Base-by-base conservation (phyloP, 2,113 vertebrate genomes). In the Muntiacus reevesi region DNA sequence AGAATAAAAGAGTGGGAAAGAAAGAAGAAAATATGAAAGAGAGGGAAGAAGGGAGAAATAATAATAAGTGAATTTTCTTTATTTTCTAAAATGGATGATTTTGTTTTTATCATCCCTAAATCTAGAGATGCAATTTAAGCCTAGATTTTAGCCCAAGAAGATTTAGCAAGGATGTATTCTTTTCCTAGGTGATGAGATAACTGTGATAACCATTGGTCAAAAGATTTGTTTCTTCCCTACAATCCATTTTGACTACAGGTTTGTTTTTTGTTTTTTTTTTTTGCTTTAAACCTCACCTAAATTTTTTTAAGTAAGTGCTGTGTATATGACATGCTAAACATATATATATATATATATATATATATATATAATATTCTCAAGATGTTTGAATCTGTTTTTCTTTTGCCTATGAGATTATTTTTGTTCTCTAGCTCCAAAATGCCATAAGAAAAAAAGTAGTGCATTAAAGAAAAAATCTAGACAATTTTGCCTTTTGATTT, bases 401-500 rank as follows among this genome's bases (percentile, higher is more conserved):
- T 82, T 82, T 96, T 83, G 45, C 30, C 10, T 84, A 21, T 76
- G 55, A 28, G 17, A 74, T 81, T 91, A 74, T 92, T 94, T 96
- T 97, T 94, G 43, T 90, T 96, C 92, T 55, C 30, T 83, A 79
- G 3, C 43, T 96, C 23, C 47, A 84, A 97, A 94, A 95, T 89
- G 67, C 30, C 13, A 88, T 96, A 84, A 79, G 55, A 91, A 94
- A 96, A 86, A 89, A 28, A 2, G 10, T 36, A 76, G 52, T 86
- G 4, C 14, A n/a, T 92, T 94, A 14, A 50, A 50, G 13, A 23
- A 92, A 71, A 93, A 89, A 43, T 89, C 30, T 91, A 89, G n/a
- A 94, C 9, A 36, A 91, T 71, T 96, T 95, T 97, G 27, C 59
- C 43, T 97, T 96, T 96, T 96, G 94, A 95, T 97, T 93, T 96